A percentile compares a stretch with the other conserved stretches of the same genome.
Evolutionary conservation across 2,113 vertebrate genomes (phyloP).

Genomic region (Odontesthes bonariensis): DNA sequence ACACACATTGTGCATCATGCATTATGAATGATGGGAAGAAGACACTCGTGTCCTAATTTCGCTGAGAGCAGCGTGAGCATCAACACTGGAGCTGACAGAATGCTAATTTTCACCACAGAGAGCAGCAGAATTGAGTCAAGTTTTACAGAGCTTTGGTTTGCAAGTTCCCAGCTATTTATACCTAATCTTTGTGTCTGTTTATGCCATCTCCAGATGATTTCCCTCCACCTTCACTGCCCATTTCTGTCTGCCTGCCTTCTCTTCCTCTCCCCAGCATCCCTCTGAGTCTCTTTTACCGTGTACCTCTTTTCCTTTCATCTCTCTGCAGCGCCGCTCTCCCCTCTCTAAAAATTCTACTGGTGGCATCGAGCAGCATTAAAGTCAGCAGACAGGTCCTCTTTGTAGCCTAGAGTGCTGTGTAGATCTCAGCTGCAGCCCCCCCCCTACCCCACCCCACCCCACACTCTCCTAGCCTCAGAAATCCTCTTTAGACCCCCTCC

Average conservation of each 20-base stretch:
- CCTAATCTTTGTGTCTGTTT: constrained; percentile 16
- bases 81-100: constrained; percentile 53
- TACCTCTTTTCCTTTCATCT: constrained; percentile 60
- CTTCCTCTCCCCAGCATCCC: constrained; percentile 32
- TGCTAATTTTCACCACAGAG: constrained; percentile 42
- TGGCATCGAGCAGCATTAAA: constrained; percentile 61
- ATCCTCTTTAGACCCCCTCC: constrained; percentile 55
- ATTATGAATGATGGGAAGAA: constrained; percentile 76
- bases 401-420: constrained; percentile 63
- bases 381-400: constrained; percentile 69
- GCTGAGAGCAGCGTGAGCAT: constrained; percentile 53
- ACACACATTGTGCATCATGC: constrained; percentile 64
- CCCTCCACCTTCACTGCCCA: constrained; percentile 38
- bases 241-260: constrained; percentile 31
- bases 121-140: constrained; percentile 23
- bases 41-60: constrained; percentile 73
- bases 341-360: constrained; percentile 54
- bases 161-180: constrained; percentile 23
- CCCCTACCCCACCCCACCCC: background rate
- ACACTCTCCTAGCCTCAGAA: constrained; percentile 43
- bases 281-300: background rate
- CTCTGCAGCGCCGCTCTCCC: constrained; percentile 15
- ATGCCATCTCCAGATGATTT: constrained; percentile 22
- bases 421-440: constrained; percentile 52
- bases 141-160: constrained; percentile 22